Base-by-base conservation (phyloP, 2,888 invertebrate genomes). In the Cephus pulcher region DNA sequence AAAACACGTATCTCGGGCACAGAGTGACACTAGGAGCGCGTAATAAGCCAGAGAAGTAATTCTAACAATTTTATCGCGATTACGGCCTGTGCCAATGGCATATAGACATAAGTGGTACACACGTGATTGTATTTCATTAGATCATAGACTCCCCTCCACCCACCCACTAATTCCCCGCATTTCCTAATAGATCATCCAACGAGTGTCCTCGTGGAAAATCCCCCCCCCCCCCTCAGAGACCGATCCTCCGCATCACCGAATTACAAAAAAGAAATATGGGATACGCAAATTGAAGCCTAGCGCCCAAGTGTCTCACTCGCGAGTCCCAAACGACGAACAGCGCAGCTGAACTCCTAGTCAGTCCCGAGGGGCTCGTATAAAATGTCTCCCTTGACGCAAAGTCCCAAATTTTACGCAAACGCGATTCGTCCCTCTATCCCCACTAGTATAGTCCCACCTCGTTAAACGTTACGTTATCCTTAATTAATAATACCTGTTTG, bases 401-500 rank as follows among this genome's bases (percentile, higher is more conserved):
- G 56, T 56, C 56, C 56, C 23, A 23, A 56, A 56, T 23, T 56
- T 56, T 56, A 23, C 56, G 23, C 56, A 56, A 56, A 56, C 40
- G 40, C 6, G 15, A 15, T 15, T 40, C 56, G 23, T 56, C 56
- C 35, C 12, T 12, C 35, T 4, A 0, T 9, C 56, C 23, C 9
- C 56, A 9, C 23, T 23, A 56, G 9, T 56, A 2, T 23, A 56
- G 23, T 56, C 56, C 56, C 23, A 23, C 56, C 56, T 56, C 56
- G 56, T 56, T 56, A 56, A 56, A 56, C 56, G 23, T 56, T 56
- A 56, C 56, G 56, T 56, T 23, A 23, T 33, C 32, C 71, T 71
- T 71, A 71, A 71, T 71, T 71, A 71, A 71, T 71, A 71, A 71
- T 71, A 71, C 71, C 71, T 71, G 71, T 71, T 34, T 32, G 71